phyloP scores from a whole-genome alignment of 2,113 vertebrate species.

The Pituophis catenifer region DNA sequence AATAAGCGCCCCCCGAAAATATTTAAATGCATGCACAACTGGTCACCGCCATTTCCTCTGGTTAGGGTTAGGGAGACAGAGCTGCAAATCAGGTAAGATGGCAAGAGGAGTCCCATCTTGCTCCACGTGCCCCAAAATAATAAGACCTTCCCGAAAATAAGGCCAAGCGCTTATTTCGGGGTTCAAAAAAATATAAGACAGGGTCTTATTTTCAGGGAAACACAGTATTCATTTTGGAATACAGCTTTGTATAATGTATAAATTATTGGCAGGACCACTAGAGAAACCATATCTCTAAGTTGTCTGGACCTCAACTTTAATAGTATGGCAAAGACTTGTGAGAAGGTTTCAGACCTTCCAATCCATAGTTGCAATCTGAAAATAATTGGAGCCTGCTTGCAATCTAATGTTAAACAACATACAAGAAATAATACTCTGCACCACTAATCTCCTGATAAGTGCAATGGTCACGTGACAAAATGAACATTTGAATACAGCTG shows the following conservation, averaged over 20 bases:
- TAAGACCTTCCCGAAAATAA: no score
- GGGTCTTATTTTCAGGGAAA: no score
- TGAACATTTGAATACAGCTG: neutral
- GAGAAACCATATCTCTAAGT: neutral
- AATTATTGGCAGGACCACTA: neutral
- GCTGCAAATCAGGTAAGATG: no score
- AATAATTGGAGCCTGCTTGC: neutral
- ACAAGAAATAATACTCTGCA: neutral
- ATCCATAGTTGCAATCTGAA: neutral
- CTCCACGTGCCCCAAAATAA: no score
- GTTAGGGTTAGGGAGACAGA: no score
- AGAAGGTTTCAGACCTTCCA: neutral
- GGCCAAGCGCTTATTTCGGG: no score
- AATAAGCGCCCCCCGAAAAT: no score
- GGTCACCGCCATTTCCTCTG: no score
- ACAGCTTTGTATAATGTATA: neutral
- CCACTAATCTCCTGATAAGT: neutral
- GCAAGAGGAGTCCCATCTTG: no score
- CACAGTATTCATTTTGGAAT: neutral
- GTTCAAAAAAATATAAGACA: no score
- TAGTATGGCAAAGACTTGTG: neutral
- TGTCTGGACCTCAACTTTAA: neutral
- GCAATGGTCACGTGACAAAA: neutral
- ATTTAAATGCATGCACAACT: no score
- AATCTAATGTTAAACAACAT: neutral